Evolutionary conservation across 2,113 vertebrate genomes (phyloP).

Genomic region (Periophthalmus modestus): DNA sequence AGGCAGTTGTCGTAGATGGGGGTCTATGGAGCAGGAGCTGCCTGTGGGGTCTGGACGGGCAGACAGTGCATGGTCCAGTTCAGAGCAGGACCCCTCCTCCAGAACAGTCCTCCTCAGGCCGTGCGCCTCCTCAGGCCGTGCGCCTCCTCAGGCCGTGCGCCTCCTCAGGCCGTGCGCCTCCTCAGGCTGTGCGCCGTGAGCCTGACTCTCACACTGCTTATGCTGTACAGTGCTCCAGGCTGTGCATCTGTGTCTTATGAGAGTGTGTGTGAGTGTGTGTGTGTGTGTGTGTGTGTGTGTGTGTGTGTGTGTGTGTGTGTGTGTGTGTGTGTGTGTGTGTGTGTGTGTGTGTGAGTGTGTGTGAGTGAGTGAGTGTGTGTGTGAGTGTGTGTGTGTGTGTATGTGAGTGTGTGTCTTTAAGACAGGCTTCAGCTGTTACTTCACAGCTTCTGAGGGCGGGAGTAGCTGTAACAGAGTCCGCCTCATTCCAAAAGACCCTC

Average conservation of each 20-base stretch:
- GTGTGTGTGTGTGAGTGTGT: slow-evolving; percentile 55
- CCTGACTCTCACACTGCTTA: slow-evolving; percentile 42
- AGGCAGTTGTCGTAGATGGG: slow-evolving; percentile 58
- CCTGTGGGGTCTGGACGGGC: slow-evolving; percentile 55
- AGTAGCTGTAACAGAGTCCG: slow-evolving; percentile 66
- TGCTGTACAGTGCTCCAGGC: slow-evolving; percentile 36
- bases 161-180: slow-evolving; percentile 28
- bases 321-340: too few species aligned
- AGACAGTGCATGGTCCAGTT: slow-evolving; percentile 60
- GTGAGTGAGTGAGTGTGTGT: slow-evolving; percentile 21
- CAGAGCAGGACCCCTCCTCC: slow-evolving; percentile 36
- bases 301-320: too few species aligned
- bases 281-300: slow-evolving; percentile 4
- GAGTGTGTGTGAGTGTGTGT: slow-evolving; percentile 53
- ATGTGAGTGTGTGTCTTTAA: slow-evolving; percentile 54
- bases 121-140: too few species aligned
- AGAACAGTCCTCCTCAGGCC: slow-evolving; percentile 39
- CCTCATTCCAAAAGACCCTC: slow-evolving; percentile 71
- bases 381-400: slow-evolving; percentile 52
- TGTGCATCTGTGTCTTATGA: slow-evolving; percentile 20
- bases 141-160: slow-evolving; percentile 35
- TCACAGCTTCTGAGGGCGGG: slow-evolving; percentile 65
- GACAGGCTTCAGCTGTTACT: slow-evolving; percentile 71
- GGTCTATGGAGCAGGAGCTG: slow-evolving; percentile 66
- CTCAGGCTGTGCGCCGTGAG: slow-evolving; percentile 43